These are phyloP conservation scores for Tiliacea citrago DNA, from an alignment of 2,888 invertebrate genomes.

Conservation along the genomic window DNA sequence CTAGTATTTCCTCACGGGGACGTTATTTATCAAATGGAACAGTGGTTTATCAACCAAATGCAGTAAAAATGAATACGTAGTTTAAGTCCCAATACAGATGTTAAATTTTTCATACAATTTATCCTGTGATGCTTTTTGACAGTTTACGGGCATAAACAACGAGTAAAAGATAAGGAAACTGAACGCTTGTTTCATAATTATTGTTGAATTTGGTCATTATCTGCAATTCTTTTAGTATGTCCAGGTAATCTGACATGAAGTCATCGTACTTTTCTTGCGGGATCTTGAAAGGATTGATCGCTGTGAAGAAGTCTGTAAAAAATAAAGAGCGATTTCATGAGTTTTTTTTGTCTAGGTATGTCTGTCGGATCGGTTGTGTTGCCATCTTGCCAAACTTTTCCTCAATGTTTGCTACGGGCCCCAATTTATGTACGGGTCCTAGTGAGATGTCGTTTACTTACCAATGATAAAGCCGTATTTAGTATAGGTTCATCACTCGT, in stretches of 20 bases:
- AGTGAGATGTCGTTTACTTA: too few relatives aligned
- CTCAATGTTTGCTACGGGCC: neutral
- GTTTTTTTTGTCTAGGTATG: neutral
- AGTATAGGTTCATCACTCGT: neutral
- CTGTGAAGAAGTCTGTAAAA: slow-evolving; percentile 91
- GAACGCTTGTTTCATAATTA: slow-evolving; percentile 35
- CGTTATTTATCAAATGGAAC: neutral
- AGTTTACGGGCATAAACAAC: slow-evolving; percentile 54
- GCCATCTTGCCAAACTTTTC: neutral
- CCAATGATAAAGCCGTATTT: neutral
- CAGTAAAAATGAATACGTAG: neutral
- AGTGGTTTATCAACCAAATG: neutral
- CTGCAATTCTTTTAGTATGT: slow-evolving; percentile 85
- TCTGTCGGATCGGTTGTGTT: neutral
- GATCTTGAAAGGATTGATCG: slow-evolving; percentile 80
- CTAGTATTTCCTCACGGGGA: too few relatives aligned
- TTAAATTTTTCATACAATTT: slow-evolving; percentile 31
- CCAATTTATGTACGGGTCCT: too few relatives aligned
- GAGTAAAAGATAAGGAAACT: slow-evolving; percentile 44
- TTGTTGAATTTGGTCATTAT: slow-evolving; percentile 64
- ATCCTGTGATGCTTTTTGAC: slow-evolving; percentile 23
- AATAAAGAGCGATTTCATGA: neutral
- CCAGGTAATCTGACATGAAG: slow-evolving; percentile 85
- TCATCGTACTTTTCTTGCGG: slow-evolving; percentile 71
- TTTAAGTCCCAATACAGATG: neutral